Conservation (phyloP, 2,113 vertebrate genomes). For the Anas platyrhynchos region DNA sequence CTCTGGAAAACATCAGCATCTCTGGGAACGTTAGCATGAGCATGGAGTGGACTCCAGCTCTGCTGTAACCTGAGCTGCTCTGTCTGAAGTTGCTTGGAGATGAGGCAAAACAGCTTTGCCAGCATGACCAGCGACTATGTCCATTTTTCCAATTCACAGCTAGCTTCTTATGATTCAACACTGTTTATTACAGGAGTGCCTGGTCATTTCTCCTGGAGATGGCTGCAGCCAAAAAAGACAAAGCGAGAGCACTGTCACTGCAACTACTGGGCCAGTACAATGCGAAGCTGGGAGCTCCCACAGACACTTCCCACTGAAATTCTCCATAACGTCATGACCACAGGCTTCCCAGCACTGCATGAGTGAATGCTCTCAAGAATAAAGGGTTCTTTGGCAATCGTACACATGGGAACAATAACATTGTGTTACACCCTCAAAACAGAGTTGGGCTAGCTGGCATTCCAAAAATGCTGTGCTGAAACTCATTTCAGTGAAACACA, state of each 20-base stretch:
- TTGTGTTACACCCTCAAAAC: background rate
- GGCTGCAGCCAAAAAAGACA: background rate
- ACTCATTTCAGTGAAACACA: background rate
- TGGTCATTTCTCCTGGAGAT: background rate
- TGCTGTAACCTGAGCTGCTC: background rate
- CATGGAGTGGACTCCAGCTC: background rate
- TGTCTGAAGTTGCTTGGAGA: background rate
- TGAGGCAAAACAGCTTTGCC: background rate
- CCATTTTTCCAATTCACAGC: background rate
- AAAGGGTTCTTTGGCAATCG: background rate
- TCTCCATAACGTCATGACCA: background rate
- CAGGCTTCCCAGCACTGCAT: rapidly evolving
- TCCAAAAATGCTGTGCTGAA: background rate
- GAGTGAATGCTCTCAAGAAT: rapidly evolving
- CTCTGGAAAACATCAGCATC: background rate
- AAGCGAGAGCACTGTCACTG: background rate
- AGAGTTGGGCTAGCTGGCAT: background rate
- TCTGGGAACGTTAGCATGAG: background rate
- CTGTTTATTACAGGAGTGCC: background rate
- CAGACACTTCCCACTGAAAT: background rate
- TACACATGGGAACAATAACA: background rate
- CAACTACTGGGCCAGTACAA: background rate
- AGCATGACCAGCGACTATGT: background rate
- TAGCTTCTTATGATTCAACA: too few relatives aligned
- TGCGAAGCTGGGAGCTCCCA: background rate